A percentile compares a stretch with the other conserved stretches of the same genome.
These are phyloP conservation scores for Lycodopsis pacificus DNA, from an alignment of 2,797 vertebrate genomes.

Conservation along the genomic window DNA sequence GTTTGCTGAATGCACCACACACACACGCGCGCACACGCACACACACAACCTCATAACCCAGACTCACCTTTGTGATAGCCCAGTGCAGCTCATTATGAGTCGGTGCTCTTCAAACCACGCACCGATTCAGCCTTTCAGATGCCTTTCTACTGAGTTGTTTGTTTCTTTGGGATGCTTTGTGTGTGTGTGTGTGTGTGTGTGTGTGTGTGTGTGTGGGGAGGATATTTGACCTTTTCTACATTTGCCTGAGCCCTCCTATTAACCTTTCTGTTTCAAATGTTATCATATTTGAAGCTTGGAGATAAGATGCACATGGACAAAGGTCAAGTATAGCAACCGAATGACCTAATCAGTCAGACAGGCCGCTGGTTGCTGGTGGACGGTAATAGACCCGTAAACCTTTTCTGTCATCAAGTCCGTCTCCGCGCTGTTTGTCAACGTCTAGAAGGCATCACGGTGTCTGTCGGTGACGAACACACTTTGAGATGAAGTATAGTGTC, in stretches of 20 bases:
- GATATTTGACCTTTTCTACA: constrained; percentile 79
- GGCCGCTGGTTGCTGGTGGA: constrained; percentile 8
- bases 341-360: constrained; percentile 60
- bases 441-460: not conserved
- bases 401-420: constrained; percentile 32
- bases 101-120: constrained; percentile 7
- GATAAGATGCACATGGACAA: constrained; percentile 66
- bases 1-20: not conserved
- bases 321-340: constrained; percentile 75
- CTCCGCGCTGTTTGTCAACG: not conserved
- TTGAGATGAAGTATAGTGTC: not conserved
- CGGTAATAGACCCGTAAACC: constrained; percentile 44
- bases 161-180: constrained; percentile 15
- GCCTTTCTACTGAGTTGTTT: constrained; percentile 31
- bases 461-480: not conserved
- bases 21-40: not conserved
- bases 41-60: constrained; percentile 2
- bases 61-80: not conserved
- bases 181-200: not conserved
- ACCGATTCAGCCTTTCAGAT: constrained; percentile 25
- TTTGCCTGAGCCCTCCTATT: constrained; percentile 66
- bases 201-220: not conserved
- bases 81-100: constrained; percentile 41
- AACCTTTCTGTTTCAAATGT: constrained; percentile 85
- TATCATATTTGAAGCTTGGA: constrained; percentile 64